These are phyloP conservation scores for Xiphophorus birchmanni DNA, from an alignment of 2,797 vertebrate genomes.

Conservation along the genomic window DNA sequence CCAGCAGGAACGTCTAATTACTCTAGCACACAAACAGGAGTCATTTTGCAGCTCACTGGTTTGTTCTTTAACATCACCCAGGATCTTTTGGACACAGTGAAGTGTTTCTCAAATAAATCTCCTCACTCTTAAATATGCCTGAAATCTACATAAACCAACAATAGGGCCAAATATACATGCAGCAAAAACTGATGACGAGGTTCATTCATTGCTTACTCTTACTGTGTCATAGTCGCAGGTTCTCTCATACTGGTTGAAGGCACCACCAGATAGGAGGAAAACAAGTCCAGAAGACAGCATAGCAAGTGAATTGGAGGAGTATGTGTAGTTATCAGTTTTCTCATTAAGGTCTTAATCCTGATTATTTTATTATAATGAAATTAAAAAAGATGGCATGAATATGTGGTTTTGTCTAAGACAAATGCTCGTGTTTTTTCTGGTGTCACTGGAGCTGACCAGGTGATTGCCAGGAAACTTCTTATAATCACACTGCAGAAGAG, in stretches of 20 bases:
- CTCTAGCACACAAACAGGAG: constrained; percentile 62
- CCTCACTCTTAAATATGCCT: background rate
- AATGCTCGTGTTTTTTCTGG: background rate
- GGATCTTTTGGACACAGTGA: constrained; percentile 37
- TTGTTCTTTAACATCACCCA: constrained; percentile 40
- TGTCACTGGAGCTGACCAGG: no score
- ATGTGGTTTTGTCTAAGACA: background rate
- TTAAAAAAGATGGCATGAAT: background rate
- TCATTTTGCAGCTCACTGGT: constrained; percentile 61
- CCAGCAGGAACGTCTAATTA: constrained; percentile 78
- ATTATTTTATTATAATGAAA: background rate
- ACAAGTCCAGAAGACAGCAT: background rate
- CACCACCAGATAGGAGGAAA: background rate
- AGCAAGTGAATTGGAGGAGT: background rate
- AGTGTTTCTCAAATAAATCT: constrained; percentile 19
- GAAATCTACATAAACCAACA: background rate
- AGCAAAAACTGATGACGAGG: background rate
- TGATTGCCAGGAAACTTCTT: background rate
- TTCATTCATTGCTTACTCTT: background rate
- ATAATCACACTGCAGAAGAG: background rate
- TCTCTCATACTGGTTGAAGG: background rate
- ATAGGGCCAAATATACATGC: background rate
- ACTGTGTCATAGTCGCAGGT: background rate
- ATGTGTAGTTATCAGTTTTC: background rate
- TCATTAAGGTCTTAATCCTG: background rate